Conservation (phyloP, 2,888 invertebrate genomes). For the Rhogogaster chlorosoma region DNA sequence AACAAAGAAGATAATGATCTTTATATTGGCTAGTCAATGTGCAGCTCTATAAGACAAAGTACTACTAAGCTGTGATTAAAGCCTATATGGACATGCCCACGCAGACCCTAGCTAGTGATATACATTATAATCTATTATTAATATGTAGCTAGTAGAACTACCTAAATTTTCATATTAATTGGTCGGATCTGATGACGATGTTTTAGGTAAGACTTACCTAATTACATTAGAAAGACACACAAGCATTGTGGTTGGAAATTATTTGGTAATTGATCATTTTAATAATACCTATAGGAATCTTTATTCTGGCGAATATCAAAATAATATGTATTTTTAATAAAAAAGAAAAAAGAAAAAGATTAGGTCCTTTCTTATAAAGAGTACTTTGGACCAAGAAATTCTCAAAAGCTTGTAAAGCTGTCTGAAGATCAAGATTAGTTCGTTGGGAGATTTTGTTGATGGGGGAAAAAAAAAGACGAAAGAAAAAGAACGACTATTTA, state of each 20-base stretch:
- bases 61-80: slow-evolving; percentile 76
- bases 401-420: slow-evolving; percentile 51
- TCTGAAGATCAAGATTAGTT: slow-evolving; percentile 48
- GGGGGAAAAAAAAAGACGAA: background rate
- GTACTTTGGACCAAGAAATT: slow-evolving; percentile 62
- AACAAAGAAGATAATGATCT: slow-evolving; percentile 68
- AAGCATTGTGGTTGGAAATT: slow-evolving; percentile 42
- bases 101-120: slow-evolving; percentile 71
- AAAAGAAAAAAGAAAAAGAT: slow-evolving; percentile 51
- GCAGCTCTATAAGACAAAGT: slow-evolving; percentile 74
- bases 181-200: slow-evolving; percentile 49
- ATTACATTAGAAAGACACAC: slow-evolving; percentile 31
- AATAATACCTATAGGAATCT: slow-evolving; percentile 49
- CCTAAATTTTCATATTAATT: slow-evolving; percentile 51
- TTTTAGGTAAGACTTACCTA: slow-evolving; percentile 45
- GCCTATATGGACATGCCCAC: slow-evolving; percentile 74
- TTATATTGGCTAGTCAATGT: slow-evolving; percentile 75
- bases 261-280: slow-evolving; percentile 49
- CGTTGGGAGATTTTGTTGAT: slow-evolving; percentile 41
- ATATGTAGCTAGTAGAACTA: slow-evolving; percentile 53
- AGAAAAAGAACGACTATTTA: slow-evolving; percentile 42
- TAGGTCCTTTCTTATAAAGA: slow-evolving; percentile 59
- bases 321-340: slow-evolving; percentile 62
- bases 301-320: slow-evolving; percentile 57
- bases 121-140: slow-evolving; percentile 59